Percentiles rank a stretch among this genome's conserved stretches.
Conservation (phyloP, 2,797 vertebrate genomes). For the Coendou prehensilis region DNA sequence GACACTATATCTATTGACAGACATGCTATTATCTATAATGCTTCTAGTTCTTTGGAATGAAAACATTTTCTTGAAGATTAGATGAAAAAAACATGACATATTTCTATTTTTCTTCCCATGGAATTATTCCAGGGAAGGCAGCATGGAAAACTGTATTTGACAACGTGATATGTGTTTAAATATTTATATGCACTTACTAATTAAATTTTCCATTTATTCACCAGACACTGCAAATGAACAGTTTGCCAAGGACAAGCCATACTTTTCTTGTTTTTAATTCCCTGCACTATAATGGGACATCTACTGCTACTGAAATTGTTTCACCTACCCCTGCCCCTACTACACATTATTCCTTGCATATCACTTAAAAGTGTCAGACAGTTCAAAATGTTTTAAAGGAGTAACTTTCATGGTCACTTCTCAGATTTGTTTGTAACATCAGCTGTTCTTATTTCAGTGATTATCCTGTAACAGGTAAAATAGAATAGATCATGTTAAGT, state of each 20-base stretch:
- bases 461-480: not conserved
- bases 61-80: not conserved
- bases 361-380: not conserved
- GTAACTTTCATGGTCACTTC: not conserved
- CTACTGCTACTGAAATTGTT: not conserved
- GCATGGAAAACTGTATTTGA: not conserved
- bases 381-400: not conserved
- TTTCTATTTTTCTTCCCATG: not conserved
- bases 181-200: not conserved
- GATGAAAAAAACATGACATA: not conserved
- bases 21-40: not conserved
- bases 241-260: not conserved
- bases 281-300: not conserved
- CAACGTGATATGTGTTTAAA: not conserved
- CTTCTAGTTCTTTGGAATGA: not conserved
- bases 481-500: not conserved
- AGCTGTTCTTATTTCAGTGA: not conserved
- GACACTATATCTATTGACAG: not conserved
- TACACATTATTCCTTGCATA: not conserved
- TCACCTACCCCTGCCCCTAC: not conserved
- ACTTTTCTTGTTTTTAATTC: not conserved
- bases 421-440: not conserved
- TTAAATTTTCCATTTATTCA: not conserved
- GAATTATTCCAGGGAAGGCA: not conserved
- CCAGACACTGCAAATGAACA: not conserved